A percentile compares a stretch with the other conserved stretches of the same genome.
Conservation (phyloP, 2,797 vertebrate species). For the Pangasius djambal region DNA sequence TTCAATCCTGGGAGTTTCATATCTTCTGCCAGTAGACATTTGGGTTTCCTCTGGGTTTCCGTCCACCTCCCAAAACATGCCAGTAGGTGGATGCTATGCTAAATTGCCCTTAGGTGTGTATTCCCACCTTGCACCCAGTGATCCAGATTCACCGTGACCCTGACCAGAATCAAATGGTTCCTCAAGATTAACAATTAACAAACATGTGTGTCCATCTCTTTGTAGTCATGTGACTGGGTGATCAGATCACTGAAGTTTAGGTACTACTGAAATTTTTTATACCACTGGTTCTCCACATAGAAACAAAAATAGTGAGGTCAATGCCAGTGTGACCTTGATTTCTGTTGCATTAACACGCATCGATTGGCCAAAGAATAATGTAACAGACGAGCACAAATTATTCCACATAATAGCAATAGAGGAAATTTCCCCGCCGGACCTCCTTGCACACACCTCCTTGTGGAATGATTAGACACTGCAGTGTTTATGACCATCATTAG, state of each 20-base stretch:
- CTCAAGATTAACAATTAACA: background rate
- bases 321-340: background rate
- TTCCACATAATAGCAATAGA: background rate
- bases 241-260: background rate
- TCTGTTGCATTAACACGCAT: constrained; percentile 20
- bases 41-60: background rate
- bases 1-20: background rate
- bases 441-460: background rate
- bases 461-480: constrained; percentile 8
- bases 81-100: background rate
- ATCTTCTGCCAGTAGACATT: too few species aligned
- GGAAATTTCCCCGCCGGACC: background rate
- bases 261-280: background rate
- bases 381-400: background rate
- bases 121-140: background rate
- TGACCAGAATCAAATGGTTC: background rate
- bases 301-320: background rate
- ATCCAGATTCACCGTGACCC: background rate
- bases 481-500: constrained; percentile 26
- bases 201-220: background rate
- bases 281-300: background rate
- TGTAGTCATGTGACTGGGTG: constrained; percentile 10
- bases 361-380: constrained; percentile 8
- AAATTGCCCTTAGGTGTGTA: background rate
- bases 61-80: background rate